Conservation (phyloP, 2,113 vertebrate species). For the Pseudopipra pipra region DNA sequence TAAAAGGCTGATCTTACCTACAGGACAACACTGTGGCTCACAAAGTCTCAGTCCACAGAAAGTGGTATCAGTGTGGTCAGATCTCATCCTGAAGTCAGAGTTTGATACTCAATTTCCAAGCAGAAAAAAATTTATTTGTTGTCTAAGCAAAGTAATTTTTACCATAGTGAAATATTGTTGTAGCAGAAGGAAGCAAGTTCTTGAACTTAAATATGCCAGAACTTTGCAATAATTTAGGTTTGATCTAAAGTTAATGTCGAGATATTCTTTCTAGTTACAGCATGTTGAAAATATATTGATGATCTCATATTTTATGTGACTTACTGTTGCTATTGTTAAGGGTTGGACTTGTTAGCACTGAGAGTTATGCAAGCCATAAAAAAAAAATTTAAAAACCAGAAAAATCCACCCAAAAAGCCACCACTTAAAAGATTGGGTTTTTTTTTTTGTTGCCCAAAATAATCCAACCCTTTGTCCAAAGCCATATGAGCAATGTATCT, state of each 20-base stretch:
- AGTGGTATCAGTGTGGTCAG: background rate
- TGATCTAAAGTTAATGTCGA: background rate
- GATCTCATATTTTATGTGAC: background rate
- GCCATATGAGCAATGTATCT: background rate
- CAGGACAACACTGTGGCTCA: background rate
- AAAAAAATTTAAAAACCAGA: background rate
- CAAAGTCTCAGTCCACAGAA: slow-evolving; percentile 13
- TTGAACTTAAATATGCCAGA: background rate
- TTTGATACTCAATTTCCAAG: slow-evolving; percentile 29
- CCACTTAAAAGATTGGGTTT: background rate
- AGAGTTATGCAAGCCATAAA: background rate
- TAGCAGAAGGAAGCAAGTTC: background rate
- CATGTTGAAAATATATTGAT: background rate
- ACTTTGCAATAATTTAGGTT: background rate
- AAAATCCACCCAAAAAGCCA: background rate
- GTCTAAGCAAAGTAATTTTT: slow-evolving; percentile 30
- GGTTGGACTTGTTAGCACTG: background rate
- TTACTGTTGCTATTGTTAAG: background rate
- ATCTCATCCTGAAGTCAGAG: background rate
- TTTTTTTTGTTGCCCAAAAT: background rate
- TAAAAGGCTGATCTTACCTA: background rate
- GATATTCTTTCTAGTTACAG: background rate
- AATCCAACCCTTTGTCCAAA: background rate
- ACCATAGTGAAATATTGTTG: background rate
- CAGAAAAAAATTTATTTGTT: slow-evolving; percentile 23